These are phyloP conservation scores for Megalops atlanticus DNA, from an alignment of 2,113 vertebrate genomes.

Conservation along the genomic window DNA sequence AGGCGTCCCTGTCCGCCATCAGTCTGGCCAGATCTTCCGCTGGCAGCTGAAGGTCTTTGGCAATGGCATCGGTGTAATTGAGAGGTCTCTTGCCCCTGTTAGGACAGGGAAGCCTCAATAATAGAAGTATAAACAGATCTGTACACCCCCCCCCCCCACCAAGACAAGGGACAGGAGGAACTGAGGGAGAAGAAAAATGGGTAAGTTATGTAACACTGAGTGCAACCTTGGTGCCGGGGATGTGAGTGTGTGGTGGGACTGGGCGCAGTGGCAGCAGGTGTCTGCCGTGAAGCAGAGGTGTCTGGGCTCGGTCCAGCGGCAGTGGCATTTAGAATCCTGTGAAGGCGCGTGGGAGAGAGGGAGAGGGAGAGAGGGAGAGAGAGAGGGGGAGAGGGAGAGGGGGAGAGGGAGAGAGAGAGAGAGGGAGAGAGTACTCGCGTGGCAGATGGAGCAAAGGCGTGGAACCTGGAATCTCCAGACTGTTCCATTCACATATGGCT, in stretches of 20 bases:
- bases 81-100: no score
- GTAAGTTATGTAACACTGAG: not conserved
- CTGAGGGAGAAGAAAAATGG: no score
- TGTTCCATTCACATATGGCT: conserved; percentile 4
- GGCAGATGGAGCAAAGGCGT: conserved; percentile 33
- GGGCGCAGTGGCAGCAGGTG: not conserved
- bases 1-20: no score
- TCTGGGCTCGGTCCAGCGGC: conserved; percentile 6
- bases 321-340: conserved; percentile 12
- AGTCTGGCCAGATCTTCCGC: no score
- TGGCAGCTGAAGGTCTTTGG: no score
- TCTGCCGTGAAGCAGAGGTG: not conserved
- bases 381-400: not conserved
- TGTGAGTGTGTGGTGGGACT: not conserved
- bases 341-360: conserved; percentile 21
- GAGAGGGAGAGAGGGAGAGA: not conserved
- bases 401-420: not conserved
- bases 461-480: conserved; percentile 11
- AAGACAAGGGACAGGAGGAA: no score
- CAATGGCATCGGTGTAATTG: no score
- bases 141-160: no score
- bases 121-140: no score
- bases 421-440: not conserved
- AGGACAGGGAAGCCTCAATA: no score
- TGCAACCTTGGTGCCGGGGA: not conserved